Evolutionary conservation across 2,113 vertebrate genomes (phyloP).

Genomic region (Gorsachius goisagi): DNA sequence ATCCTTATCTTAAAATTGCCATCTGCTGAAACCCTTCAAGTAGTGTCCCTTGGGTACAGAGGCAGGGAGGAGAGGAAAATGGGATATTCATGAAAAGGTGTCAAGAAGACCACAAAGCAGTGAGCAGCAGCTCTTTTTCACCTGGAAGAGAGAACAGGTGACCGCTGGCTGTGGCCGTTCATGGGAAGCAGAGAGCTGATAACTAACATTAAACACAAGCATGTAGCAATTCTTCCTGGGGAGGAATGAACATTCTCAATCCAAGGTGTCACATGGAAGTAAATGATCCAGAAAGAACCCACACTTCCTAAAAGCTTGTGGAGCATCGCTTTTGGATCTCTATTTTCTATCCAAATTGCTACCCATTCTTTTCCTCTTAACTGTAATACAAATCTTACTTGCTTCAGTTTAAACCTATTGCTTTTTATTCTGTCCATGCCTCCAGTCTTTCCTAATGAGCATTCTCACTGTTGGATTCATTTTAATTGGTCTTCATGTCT

Average conservation of each 20-base stretch:
- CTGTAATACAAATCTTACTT: neutral
- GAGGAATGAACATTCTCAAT: neutral
- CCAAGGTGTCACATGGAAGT: neutral
- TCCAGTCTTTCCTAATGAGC: neutral
- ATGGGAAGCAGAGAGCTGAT: neutral
- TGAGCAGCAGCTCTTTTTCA: neutral
- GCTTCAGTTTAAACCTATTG: neutral
- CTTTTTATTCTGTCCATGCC: neutral
- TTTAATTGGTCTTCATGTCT: neutral
- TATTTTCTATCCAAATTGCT: neutral
- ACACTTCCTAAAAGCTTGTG: neutral
- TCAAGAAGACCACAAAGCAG: neutral
- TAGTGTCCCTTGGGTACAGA: neutral
- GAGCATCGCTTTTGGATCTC: neutral
- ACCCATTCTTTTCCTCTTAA: neutral
- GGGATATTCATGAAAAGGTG: neutral
- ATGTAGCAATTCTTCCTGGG: neutral
- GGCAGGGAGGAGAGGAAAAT: neutral
- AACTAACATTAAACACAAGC: neutral
- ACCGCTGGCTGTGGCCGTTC: neutral
- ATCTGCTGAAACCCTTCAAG: neutral
- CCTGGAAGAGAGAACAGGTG: neutral
- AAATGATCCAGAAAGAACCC: neutral
- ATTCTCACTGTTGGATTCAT: neutral
- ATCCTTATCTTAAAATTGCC: neutral